These are phyloP conservation scores for Platyrinchus mystaceus DNA, from an alignment of 2,797 vertebrate genomes.

Conservation along the genomic window DNA sequence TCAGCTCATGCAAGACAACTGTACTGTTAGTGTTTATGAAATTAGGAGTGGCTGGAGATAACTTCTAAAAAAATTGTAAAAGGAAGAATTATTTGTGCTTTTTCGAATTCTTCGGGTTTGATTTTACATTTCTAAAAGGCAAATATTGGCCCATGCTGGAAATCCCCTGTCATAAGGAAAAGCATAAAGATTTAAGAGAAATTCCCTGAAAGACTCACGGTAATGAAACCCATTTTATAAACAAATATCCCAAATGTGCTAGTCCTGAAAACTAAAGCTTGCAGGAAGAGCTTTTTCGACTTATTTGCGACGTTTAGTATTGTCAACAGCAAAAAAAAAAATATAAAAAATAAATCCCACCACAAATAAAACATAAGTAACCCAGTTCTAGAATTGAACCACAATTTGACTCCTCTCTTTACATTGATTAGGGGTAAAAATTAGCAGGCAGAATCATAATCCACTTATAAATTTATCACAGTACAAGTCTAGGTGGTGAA, in stretches of 20 bases:
- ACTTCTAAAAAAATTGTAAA: not conserved
- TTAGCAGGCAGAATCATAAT: not conserved
- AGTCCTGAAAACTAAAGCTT: not conserved
- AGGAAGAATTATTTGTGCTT: not conserved
- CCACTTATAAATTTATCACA: not conserved
- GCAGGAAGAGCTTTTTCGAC: not conserved
- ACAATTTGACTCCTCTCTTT: not conserved
- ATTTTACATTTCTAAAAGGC: not conserved
- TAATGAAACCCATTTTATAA: not conserved
- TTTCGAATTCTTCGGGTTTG: not conserved
- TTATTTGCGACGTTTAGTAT: not conserved
- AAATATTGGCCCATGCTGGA: not conserved
- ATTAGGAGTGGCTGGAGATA: not conserved
- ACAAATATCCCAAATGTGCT: not conserved
- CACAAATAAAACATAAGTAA: not conserved
- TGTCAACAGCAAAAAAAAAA: not conserved
- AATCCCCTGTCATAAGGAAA: not conserved
- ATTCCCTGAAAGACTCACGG: not conserved
- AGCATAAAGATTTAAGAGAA: not conserved
- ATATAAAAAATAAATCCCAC: not conserved
- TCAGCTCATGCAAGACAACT: not conserved
- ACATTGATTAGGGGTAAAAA: not conserved
- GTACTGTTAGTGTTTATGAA: not conserved
- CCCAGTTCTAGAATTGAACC: not conserved
- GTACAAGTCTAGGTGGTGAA: rapidly evolving